Conservation (phyloP, 2,888 invertebrate species). For the Plebejus anna region DNA sequence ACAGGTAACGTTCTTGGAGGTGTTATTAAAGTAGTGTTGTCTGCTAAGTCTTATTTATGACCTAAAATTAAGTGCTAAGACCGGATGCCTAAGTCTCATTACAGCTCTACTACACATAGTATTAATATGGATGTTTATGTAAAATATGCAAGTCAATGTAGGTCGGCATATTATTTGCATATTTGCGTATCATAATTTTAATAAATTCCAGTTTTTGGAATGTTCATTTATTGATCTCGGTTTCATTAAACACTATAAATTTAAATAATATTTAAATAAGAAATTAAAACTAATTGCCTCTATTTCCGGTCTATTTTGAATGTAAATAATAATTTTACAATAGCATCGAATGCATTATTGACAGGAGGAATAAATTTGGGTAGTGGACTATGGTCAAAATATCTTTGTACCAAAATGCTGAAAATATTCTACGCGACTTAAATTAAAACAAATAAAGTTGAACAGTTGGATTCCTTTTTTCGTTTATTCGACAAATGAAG, state of each 20-base stretch:
- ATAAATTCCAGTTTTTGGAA: not conserved
- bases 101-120: not conserved
- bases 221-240: slow-evolving; percentile 2
- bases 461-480: slow-evolving; percentile 5
- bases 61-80: slow-evolving; percentile 8
- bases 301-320: not conserved
- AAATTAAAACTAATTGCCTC: not conserved
- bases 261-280: not conserved
- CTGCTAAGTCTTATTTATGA: slow-evolving; percentile 11
- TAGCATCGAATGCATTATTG: no score
- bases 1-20: slow-evolving; percentile 9
- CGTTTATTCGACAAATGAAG: not conserved
- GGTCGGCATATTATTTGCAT: not conserved
- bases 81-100: not conserved
- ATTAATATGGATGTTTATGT: slow-evolving; percentile 10
- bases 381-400: not conserved
- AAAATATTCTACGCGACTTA: not conserved
- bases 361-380: not conserved
- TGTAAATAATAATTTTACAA: no score
- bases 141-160: not conserved
- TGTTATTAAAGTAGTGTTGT: slow-evolving; percentile 16
- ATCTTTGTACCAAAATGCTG: not conserved
- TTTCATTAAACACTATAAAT: not conserved
- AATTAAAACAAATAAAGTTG: slow-evolving; percentile 2
- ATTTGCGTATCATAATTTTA: not conserved